Base-by-base conservation (phyloP, 2,113 vertebrate genomes). In the Syrrhaptes paradoxus region DNA sequence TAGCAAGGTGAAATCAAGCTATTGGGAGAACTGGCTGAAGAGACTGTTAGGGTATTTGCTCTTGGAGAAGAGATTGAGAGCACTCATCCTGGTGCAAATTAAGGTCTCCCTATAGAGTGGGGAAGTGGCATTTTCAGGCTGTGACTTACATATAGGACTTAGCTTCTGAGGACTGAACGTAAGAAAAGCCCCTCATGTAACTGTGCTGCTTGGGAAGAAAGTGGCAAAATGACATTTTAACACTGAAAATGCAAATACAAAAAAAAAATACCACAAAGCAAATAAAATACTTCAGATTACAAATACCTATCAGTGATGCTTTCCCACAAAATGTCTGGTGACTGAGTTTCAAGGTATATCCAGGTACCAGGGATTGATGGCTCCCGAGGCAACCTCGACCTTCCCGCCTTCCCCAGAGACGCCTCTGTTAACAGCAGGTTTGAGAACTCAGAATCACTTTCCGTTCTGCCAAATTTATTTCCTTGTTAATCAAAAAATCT, bases 401-500 rank as follows among this genome's bases (percentile, higher is more conserved):
- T 19, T 32, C 36, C 20, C 65, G 34, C n/a, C 16, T 65, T 94
- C 95, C 80, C 83, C 61, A 61, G 85, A 90, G 86, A 84, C 1
- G 0, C 26, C 41, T 74, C 55, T 8, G 1, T 36, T 80, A 88
- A 63, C n/a, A 29, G 46, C 4, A 1, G 51, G 49, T 57, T 80
- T 75, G 85, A 75, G 61, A 92, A 93, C 62, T 81, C 90, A 82
- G 70, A 72, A 72, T 52, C 13, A 3, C 67, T 89, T 91, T 77
- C 73, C 1, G 0, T 92, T 88, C 84, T 92, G 70, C 25, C 52
- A 72, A 93, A 86, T 94, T 87, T 91, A 89, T 90, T 88, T 90
- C 62, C 93, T 92, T 84, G 89, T 93, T 87, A 90, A 92, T 84
- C 16, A 88, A 81, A 94, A 95, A 79, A 63, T 61, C 22, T 68